These are phyloP conservation scores for Sclerurus mexicanus DNA, from an alignment of 2,113 vertebrate species.

Conservation along the genomic window DNA sequence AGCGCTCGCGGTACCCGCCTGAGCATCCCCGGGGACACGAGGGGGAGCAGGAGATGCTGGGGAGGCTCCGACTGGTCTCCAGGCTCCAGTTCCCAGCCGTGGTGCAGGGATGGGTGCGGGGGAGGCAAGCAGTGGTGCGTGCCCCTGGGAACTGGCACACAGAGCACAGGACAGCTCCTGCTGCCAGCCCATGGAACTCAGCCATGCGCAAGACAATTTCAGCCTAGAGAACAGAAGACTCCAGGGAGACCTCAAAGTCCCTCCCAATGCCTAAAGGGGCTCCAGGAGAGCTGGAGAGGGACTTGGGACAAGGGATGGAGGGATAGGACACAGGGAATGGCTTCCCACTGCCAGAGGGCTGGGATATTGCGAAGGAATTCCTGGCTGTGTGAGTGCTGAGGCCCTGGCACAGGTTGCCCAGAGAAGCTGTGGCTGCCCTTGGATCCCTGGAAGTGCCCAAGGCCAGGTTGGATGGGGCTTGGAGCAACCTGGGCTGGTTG, in stretches of 20 bases:
- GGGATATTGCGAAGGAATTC: background rate
- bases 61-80: background rate
- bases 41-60: background rate
- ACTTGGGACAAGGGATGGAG: background rate
- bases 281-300: background rate
- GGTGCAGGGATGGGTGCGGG: too few relatives aligned
- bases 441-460: background rate
- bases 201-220: background rate
- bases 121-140: background rate
- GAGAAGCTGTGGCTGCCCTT: background rate
- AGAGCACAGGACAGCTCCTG: background rate
- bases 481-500: background rate
- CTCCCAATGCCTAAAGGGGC: background rate
- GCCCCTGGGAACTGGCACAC: background rate
- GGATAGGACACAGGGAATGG: background rate
- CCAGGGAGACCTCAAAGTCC: background rate
- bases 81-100: too few relatives aligned
- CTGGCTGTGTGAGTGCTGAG: background rate
- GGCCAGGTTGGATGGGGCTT: background rate
- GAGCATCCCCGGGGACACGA: too few relatives aligned
- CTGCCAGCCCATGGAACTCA: background rate
- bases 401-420: background rate
- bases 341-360: background rate
- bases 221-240: background rate
- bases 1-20: too few relatives aligned